Percentiles rank a stretch among this genome's conserved stretches.
Conservation (phyloP, 2,797 vertebrate species). For the Falco rusticolus region DNA sequence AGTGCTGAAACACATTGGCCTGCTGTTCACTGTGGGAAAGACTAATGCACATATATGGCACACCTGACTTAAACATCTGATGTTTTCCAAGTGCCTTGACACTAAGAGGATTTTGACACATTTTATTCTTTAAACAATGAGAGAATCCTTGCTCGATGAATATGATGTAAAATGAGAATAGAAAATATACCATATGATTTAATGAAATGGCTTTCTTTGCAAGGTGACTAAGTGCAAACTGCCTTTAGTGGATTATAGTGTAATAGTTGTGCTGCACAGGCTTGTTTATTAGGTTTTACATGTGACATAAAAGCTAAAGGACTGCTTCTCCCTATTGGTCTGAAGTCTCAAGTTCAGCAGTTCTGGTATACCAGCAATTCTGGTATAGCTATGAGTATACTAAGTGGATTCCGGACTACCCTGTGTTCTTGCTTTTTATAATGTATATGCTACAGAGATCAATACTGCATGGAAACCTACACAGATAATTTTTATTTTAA, state of each 20-base stretch:
- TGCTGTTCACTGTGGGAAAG: neutral
- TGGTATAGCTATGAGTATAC: neutral
- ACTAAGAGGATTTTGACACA: neutral
- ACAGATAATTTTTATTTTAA: neutral
- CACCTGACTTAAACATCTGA: neutral
- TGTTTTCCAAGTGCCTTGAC: neutral
- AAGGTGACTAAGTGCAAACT: neutral
- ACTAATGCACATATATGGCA: neutral
- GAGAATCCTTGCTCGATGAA: neutral
- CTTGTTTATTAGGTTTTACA: neutral
- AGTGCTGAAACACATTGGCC: neutral
- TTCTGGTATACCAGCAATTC: neutral
- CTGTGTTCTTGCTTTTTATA: neutral
- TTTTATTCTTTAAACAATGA: neutral
- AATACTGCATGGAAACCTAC: neutral
- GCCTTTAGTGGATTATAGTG: neutral
- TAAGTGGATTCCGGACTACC: neutral
- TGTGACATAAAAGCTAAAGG: neutral
- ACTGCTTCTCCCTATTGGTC: neutral
- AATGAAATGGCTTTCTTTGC: neutral
- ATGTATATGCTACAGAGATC: neutral
- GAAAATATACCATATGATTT: neutral
- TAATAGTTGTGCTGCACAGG: neutral
- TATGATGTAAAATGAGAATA: neutral
- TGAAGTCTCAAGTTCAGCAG: neutral